These are phyloP conservation scores for Ornithoptera priamus DNA, from an alignment of 2,888 invertebrate species.

Conservation along the genomic window DNA sequence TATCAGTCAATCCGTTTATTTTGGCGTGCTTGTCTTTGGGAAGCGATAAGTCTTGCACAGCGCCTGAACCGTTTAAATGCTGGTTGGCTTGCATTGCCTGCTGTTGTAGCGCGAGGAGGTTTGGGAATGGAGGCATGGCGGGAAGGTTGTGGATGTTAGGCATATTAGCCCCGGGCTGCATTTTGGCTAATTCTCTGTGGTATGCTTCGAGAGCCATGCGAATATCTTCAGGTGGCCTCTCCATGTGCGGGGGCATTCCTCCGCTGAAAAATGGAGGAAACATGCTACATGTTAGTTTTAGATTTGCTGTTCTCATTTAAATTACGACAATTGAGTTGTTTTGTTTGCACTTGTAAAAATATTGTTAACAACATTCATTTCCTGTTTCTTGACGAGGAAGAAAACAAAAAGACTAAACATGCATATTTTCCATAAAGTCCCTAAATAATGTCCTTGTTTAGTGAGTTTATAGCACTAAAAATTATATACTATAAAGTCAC, in stretches of 20 bases:
- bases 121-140: constrained; percentile 80
- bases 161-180: constrained; percentile 85
- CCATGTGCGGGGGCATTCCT: constrained; percentile 82
- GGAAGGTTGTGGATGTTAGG: constrained; percentile 77
- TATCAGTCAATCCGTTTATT: constrained; percentile 83
- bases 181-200: constrained; percentile 94
- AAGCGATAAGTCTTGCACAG: constrained; percentile 91
- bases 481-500: too few relatives aligned
- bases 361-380: not conserved
- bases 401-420: too few relatives aligned
- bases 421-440: not conserved
- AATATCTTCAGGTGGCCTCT: constrained; percentile 88
- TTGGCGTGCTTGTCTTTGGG: constrained; percentile 87
- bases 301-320: constrained; percentile 73
- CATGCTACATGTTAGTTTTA: constrained; percentile 84
- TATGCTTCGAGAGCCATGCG: constrained; percentile 94
- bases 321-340: constrained; percentile 32
- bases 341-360: not conserved
- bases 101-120: constrained; percentile 89
- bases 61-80: constrained; percentile 82
- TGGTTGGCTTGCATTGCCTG: constrained; percentile 74
- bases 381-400: too few relatives aligned
- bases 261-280: constrained; percentile 93
- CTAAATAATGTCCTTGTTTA: not conserved
- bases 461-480: too few relatives aligned